Conservation (phyloP, 2,888 invertebrate genomes). For the Desoria tigrina region DNA sequence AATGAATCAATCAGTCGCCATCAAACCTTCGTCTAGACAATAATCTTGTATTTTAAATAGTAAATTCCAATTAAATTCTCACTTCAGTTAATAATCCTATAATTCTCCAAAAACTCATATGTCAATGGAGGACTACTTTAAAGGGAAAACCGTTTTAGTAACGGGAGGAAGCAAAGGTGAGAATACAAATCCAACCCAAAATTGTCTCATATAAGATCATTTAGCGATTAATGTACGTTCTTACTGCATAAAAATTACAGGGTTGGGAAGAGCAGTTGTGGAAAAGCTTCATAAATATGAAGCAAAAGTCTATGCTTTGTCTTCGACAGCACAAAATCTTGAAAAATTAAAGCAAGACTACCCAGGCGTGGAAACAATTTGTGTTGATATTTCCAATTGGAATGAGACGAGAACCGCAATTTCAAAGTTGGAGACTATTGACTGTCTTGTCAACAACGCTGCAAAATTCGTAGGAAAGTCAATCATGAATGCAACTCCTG, state of each 20-base stretch:
- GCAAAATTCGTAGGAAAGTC: neutral
- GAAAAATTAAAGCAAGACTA: neutral
- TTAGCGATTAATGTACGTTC: too few relatives aligned
- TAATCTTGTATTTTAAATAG: too few relatives aligned
- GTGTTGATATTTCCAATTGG: neutral
- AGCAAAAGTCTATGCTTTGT: neutral
- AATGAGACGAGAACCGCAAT: neutral
- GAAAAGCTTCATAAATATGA: neutral
- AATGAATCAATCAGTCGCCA: too few relatives aligned
- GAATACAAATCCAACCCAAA: neutral
- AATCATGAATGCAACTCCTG: neutral
- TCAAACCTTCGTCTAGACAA: too few relatives aligned
- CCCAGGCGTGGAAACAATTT: neutral
- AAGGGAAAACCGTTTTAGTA: neutral
- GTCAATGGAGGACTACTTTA: neutral
- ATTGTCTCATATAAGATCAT: neutral
- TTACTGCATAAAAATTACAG: neutral
- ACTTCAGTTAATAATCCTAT: too few relatives aligned
- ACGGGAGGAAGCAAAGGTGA: neutral
- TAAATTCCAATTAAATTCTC: too few relatives aligned
- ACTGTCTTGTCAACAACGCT: neutral
- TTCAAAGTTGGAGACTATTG: neutral
- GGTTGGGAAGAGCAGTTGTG: neutral
- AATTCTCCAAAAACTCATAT: too few relatives aligned
- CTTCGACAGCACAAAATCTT: neutral